Base-by-base conservation (phyloP, 2,113 vertebrate species). In the Perca schrenkii region DNA sequence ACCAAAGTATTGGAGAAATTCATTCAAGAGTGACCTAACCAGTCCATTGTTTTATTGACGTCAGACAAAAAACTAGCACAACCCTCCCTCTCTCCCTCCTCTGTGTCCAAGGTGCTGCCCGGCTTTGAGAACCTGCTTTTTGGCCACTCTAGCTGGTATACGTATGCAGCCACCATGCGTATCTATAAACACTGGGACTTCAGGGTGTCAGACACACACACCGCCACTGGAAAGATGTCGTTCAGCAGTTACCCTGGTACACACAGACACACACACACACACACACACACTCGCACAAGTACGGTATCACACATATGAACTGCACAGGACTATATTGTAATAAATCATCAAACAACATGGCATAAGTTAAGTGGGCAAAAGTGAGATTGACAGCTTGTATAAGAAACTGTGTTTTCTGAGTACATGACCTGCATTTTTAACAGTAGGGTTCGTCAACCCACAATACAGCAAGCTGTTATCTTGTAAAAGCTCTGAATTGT, bases 161-260 rank as follows among this genome's bases (percentile, higher is more conserved):
- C 95, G 0, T 98, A 97, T 3, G 96, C 97, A 2, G 96, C 97
- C 88, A 97, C 96, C 22, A 93, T 97, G 94, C 95, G 96, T 52
- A 96, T 98, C 90, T 98, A 97, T 49, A 98, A 98, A 82, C 96
- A 97, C 50, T 98, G 96, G 97, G 95, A 97, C 93, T 96, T 98
- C 92, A 96, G 87, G 68, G 89, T 97, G 89, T 89, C 75, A n/a
- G 96, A 96, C 81, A 49, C 90, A 43, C 75, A 91, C 13, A 92
- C 91, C 14, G 92, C 89, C 64, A 95, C 95, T 5, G 83, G 87
- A 46, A 95, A 93, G 79, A 80, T 96, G 77, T 98, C 97, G 10
- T 98, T 98, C 93, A 97, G 97, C 94, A 98, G 97, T 89, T 98
- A 97, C 79, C 97, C 97, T 90, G 97, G 97, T 98, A 90, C 19